phyloP scores from a whole-genome alignment of 2,797 vertebrate genomes.

The Bradypodion ventrale region DNA sequence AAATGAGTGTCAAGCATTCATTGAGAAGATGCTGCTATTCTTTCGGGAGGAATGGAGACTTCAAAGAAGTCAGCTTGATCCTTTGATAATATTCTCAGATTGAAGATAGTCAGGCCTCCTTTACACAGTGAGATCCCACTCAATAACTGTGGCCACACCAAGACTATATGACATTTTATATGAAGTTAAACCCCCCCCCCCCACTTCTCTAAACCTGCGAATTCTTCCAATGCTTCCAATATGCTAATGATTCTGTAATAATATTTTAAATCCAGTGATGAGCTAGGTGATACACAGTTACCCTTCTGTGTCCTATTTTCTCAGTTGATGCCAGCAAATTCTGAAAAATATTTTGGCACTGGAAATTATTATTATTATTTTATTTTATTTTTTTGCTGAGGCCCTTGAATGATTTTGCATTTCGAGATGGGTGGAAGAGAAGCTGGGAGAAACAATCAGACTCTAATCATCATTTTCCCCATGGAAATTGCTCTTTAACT shows the following conservation, averaged over 20 bases:
- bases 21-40: background rate
- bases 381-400: background rate
- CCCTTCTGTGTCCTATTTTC: background rate
- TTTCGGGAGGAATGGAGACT: background rate
- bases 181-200: background rate
- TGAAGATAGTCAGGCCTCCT: background rate
- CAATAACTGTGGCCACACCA: background rate
- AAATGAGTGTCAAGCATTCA: background rate
- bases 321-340: background rate
- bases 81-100: background rate
- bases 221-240: constrained; percentile 10
- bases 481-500: too few species aligned
- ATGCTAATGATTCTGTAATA: constrained; percentile 4
- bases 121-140: background rate
- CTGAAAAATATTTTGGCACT: background rate
- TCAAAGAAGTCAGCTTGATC: background rate
- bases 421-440: background rate
- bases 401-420: background rate
- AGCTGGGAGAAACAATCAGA: background rate
- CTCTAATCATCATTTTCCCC: background rate
- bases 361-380: too few species aligned
- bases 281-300: constrained; percentile 27
- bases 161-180: background rate
- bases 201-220: constrained; percentile 7
- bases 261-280: constrained; percentile 20